These are phyloP conservation scores for Thamnophis elegans DNA, from an alignment of 2,797 vertebrate species.

Conservation along the genomic window DNA sequence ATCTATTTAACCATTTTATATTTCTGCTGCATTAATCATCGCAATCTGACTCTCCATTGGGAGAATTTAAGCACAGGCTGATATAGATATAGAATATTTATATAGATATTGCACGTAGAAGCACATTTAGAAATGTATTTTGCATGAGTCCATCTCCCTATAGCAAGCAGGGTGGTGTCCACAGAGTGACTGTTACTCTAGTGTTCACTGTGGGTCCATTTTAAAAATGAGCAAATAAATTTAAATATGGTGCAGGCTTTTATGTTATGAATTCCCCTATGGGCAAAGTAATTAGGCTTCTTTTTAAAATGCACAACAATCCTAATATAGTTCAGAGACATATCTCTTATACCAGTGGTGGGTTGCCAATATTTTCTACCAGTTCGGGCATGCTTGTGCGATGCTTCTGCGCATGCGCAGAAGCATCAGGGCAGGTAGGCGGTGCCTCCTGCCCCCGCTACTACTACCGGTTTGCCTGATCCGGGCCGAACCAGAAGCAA, in stretches of 20 bases:
- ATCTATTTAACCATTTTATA: background rate
- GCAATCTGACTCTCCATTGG: background rate
- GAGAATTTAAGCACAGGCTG: background rate
- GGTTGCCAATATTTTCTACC: no score
- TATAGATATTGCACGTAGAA: background rate
- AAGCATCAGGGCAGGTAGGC: no score
- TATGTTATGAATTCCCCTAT: background rate
- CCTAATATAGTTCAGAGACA: background rate
- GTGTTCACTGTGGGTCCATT: background rate
- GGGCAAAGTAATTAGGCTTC: background rate
- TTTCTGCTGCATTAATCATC: background rate
- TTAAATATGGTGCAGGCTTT: background rate
- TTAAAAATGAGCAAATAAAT: background rate
- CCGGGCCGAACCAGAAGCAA: no score
- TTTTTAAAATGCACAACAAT: background rate
- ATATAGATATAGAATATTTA: no score
- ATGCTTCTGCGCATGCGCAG: no score
- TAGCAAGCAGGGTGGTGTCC: background rate
- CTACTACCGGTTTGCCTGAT: no score
- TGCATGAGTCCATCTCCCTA: background rate
- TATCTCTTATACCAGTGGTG: background rate
- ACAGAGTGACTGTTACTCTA: background rate
- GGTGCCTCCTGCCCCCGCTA: no score
- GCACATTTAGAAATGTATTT: background rate
- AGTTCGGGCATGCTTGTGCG: no score